Evolutionary conservation across 1,140 invertebrate species (phyloP), one percentile per base, ranked within the genome.

Genomic region (Pachyrhynchus sulphureomaculatus): DNA sequence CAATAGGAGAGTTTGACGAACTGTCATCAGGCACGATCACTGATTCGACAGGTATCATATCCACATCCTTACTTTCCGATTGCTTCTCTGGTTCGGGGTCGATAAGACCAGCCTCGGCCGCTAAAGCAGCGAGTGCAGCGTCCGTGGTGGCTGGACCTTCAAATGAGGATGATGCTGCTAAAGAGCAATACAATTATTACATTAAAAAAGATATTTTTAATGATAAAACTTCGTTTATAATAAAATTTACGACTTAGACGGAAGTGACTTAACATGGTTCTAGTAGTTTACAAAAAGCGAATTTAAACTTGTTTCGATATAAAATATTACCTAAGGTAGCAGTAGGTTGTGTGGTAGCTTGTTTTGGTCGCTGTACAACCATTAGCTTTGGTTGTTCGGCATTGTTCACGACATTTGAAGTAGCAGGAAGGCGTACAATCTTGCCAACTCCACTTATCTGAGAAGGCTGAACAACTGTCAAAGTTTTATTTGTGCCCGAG

Each of bases 131-230:
- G 8, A 87, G 68, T 1, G 84, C 85, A 2, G 84, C 84, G 66
- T 86, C 84, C 2, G 83, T 85, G 4, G 85, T 84, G 2, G 83
- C 84, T 15, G 84, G 83, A 10, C 82, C 82, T 66, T 86, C 84
- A 47, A 73, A 74, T 1, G 79, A 81, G 1, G 80, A 80, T 12
- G 81, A 79, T 32, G 82, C 72, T 81, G 51, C n/a, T 24, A 56
- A 12, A 32, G 42, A 15, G 15, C 15, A 20, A 24, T 2, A 23
- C 23, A 12, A 9, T 2, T 13, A 9, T 9, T 2, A 13, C 18
- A 13, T 42, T 42, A 10, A 49, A 26, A 41, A 20, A 2, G 36
- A 36, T 26, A 2, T 47, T 49, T 59, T 63, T 29, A 41, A 34
- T 54, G 3, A 5, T n/a, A n/a, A n/a, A n/a, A n/a, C n/a, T n/a